Base-by-base conservation (phyloP, 2,797 vertebrate genomes). In the Eutrigla gurnardus region DNA sequence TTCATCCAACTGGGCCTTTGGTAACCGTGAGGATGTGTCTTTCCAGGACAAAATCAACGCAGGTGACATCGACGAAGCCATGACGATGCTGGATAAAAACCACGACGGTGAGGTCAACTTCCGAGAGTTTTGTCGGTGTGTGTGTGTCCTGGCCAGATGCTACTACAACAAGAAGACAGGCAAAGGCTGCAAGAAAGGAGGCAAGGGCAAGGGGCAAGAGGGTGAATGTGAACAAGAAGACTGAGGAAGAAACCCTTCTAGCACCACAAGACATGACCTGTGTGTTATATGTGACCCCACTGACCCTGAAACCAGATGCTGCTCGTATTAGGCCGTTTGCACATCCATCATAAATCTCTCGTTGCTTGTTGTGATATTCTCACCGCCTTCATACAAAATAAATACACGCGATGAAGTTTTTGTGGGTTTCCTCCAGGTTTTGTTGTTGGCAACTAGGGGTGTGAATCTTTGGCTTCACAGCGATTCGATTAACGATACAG, bases 91-190 rank as follows among this genome's bases (percentile, higher is more conserved):
- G 74, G 94, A 95, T 62, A 93, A 94, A 82, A 94, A 95, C 77
- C 85, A 86, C 0, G 93, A 95, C 14, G 92, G 91, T 0, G 82
- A 92, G 61, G 75, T 95, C 74, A 93, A 93, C 90, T 94, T 95
- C 72, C 46, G 76, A 0, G 93, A 95, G 84, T 94, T 94, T 52
- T 90, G 84, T 37, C 73, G 78, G 13, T 94, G 91, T 45, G 74
- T 95, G 36, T 61, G 33, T 1, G 40, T 49, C 18, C 80, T 95
- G 53, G 89, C 92, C 12, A 89, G 71, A 53, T 85, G 80, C 62
- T 91, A 91, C 80, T 91, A 81, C 80, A 52, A 86, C 1, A 84
- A 85, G 43, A 90, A 77, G 77, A 91, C 60, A 9, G 84, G 89
- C 60, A 92, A 77, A 33, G 81, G 77, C 0, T 61, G 82, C 57